Base-by-base conservation (phyloP, 2,113 vertebrate genomes). In the Platichthys flesus region DNA sequence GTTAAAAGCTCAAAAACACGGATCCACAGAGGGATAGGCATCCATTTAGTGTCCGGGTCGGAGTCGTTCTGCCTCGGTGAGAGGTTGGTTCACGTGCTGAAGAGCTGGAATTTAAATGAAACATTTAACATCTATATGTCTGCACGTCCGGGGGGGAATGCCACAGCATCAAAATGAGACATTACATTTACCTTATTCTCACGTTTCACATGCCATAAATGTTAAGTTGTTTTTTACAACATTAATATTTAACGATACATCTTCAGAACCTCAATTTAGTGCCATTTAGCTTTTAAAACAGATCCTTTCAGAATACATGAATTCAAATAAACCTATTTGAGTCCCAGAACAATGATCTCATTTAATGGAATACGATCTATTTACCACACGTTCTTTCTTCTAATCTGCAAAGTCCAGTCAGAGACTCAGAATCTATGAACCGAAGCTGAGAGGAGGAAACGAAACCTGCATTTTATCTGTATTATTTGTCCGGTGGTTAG, bases 381-480 rank as follows among this genome's bases (percentile, higher is more conserved):
- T 61, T 63, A 45, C 60, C 14, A 23, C 69, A 64, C 24, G 18
- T 42, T 42, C 20, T 23, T 37, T 45, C 23, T 69, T 24, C 55
- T 24, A 54, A 45, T 71, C 62, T 56, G 49, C 45, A 28, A 21
- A 63, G 60, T 68, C 69, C 47, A 57, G 55, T 52, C n/a, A 56
- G 47, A 42, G 63, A 67, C 45, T 9, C 64, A 18, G 40, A 54
- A 67, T 49, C 21, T 35, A 73, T 51, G 23, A 3, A 42, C 18
- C 49, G 47, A 58, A 82, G 51, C 42, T 7, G 18, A 69, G 63
- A 58, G 57, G 16, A 60, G 54, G 69, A 54, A 4, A 49, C 54
- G 67, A 61, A 77, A 62, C 81, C 78, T 84, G 78, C 82, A 80
- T 79, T 87, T 78, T 67, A 69, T 84, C 85, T 82, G 57, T 78